A percentile compares a stretch with the other conserved stretches of the same genome.
Evolutionary conservation across 2,888 invertebrate species (phyloP).

Genomic region (Amphipoea lucens): DNA sequence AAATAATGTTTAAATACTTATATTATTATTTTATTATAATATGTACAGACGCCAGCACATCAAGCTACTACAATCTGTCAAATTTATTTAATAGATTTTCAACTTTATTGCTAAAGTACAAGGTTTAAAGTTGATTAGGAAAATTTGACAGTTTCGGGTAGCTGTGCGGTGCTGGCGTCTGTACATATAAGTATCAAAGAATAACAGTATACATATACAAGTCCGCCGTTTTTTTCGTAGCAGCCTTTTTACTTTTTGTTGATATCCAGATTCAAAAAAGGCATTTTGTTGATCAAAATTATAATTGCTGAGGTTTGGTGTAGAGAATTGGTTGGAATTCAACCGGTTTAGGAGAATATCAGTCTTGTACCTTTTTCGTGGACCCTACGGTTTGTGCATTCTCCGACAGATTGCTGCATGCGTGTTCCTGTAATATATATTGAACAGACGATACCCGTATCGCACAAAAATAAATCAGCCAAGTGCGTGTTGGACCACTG

Average conservation of each 20-base stretch:
- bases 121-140: too few relatives aligned
- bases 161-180: too few relatives aligned
- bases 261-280: background rate
- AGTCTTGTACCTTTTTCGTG: background rate
- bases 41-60: too few relatives aligned
- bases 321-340: background rate
- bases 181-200: background rate
- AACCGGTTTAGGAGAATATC: constrained; percentile 40
- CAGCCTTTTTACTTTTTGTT: background rate
- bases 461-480: background rate
- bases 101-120: too few relatives aligned
- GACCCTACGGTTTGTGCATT: background rate
- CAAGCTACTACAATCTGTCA: too few relatives aligned
- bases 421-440: background rate
- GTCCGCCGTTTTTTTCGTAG: background rate
- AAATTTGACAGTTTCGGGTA: too few relatives aligned
- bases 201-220: background rate
- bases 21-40: too few relatives aligned
- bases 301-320: constrained; percentile 6
- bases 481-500: background rate
- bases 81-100: too few relatives aligned
- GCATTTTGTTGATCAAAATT: background rate
- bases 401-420: background rate
- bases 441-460: background rate
- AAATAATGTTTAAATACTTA: background rate